A percentile compares a stretch with the other conserved stretches of the same genome.
These are phyloP conservation scores for Gymnocephalus cernua DNA, from an alignment of 2,113 vertebrate genomes.

Conservation along the genomic window DNA sequence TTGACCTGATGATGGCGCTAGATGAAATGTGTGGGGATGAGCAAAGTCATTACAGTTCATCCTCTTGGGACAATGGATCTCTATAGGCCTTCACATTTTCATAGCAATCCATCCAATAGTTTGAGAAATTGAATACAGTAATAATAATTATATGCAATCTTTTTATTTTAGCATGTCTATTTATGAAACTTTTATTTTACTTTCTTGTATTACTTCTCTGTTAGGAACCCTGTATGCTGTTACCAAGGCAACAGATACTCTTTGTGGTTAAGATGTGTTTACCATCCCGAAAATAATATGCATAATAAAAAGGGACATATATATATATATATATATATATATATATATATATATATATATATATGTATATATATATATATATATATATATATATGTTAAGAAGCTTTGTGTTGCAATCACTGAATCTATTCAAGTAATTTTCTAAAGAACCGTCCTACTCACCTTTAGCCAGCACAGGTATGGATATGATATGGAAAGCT, in stretches of 20 bases:
- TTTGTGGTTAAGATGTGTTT: constrained; percentile 13
- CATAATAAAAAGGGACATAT: not conserved
- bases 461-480: not conserved
- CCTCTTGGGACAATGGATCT: not conserved
- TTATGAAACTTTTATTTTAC: constrained; percentile 6
- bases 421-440: not conserved
- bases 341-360: not conserved
- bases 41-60: not conserved
- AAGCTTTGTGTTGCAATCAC: not conserved
- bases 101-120: not conserved
- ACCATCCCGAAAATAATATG: not conserved
- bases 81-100: no score
- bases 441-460: not conserved
- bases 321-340: not conserved
- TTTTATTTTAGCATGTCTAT: not conserved
- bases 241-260: constrained; percentile 27
- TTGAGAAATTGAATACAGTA: not conserved
- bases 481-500: not conserved
- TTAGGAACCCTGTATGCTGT: constrained; percentile 9
- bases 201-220: not conserved
- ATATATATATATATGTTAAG: not conserved
- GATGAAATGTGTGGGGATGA: not conserved
- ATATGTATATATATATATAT: not conserved
- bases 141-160: not conserved
- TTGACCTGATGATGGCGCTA: no score